Base-by-base conservation (phyloP, 2,113 vertebrate species). In the Eretmodus cyanostictus region DNA sequence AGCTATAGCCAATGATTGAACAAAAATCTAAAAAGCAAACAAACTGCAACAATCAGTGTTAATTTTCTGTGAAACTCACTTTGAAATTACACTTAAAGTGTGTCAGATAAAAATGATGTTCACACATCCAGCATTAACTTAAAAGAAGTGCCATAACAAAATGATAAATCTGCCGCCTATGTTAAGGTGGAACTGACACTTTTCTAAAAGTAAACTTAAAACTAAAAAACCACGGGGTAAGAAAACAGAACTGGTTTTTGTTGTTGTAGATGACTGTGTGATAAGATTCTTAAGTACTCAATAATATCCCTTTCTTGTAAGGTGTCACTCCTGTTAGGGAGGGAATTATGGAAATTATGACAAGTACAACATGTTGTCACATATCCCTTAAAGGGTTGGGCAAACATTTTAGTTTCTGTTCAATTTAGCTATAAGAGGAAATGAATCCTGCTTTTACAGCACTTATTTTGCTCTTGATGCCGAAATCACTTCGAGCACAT, bases 381-480 rank as follows among this genome's bases (percentile, higher is more conserved):
- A 3, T 78, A 5, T 49, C 17, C 2, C 1, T 29, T 29, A 31
- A 31, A 12, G 4, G 24, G 19, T 31, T 12, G 6, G 1, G 76
- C 10, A 4, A 51, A 79, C 90, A 86, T 87, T 63, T 27, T 29
- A 27, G 85, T 94, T 92, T 92, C 88, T 92, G 89, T 90, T 82
- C 90, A 63, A 73, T 87, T 81, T 78, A 36, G 76, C 14, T 53
- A 22, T 17, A 93, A 94, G 88, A 83, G 94, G 95, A 97, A 96
- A 93, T 93, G 80, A 63, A 84, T 53, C 57, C 91, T 89, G 91
- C 89, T 90, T 89, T 68, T 59, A 5, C 83, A 92, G 91, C 88
- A 93, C 68, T 90, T 91, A 79, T 76, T 87, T 90, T 82, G 53
- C 38, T 90, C 80, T 82, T 88, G 9, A 53, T 29, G 34, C 78